phyloP scores from a whole-genome alignment of 2,797 vertebrate genomes.

The Lagodon rhomboides region DNA sequence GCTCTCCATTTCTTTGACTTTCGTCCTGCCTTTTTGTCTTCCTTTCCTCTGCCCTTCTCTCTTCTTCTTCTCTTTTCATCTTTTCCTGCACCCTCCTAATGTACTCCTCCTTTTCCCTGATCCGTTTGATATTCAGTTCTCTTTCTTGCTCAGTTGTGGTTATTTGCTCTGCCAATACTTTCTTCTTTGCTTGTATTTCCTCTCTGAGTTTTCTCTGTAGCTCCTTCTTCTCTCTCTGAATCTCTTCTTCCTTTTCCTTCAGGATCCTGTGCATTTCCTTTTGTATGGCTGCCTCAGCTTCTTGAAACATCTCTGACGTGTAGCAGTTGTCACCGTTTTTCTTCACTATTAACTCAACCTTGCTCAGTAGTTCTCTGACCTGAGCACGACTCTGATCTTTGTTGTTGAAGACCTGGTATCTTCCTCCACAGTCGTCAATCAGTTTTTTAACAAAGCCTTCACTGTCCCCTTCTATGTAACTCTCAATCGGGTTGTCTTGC shows the following conservation, averaged over 20 bases:
- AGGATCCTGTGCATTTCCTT: conserved; percentile 47
- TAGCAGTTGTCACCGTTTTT: conserved; percentile 39
- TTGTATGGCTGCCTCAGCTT: conserved; percentile 54
- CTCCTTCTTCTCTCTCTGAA: conserved; percentile 23
- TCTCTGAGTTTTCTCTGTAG: conserved; percentile 6
- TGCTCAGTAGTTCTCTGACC: conserved; percentile 22
- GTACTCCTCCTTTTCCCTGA: conserved; percentile 3
- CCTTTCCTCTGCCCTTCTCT: conserved; percentile 5
- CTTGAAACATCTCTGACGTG: conserved; percentile 38
- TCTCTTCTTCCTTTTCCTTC: conserved; percentile 41
- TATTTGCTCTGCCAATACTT: background rate
- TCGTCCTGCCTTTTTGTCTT: background rate
- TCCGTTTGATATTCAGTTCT: background rate
- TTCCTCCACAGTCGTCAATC: conserved; percentile 30
- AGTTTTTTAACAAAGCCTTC: conserved; percentile 1
- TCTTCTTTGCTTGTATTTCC: background rate
- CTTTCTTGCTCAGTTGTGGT: background rate
- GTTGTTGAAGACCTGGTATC: conserved; percentile 62
- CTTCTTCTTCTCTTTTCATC: conserved; percentile 13
- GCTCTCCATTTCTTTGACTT: background rate
- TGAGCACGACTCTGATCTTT: background rate
- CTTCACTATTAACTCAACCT: conserved; percentile 26
- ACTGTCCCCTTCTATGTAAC: background rate
- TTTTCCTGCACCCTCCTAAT: conserved; percentile 22
- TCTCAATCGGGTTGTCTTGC: background rate